phyloP scores from a whole-genome alignment of 2,888 invertebrate genomes.

The Kuschelorhynchus macadamiae region DNA sequence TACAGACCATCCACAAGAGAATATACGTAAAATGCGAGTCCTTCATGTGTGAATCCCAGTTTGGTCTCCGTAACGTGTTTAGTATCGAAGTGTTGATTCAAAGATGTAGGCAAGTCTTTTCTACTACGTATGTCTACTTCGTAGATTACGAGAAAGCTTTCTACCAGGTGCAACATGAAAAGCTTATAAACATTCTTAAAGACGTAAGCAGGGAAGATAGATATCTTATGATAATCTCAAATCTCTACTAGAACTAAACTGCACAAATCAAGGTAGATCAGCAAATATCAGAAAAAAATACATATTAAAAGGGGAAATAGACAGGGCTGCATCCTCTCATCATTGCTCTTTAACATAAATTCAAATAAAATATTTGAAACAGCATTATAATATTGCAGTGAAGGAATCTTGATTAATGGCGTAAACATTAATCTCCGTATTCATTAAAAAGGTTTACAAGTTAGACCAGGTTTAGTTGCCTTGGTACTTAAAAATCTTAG shows the following conservation, averaged over 20 bases:
- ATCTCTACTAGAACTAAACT: slow-evolving; percentile 18
- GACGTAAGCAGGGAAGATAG: neutral
- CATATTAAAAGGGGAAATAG: no score
- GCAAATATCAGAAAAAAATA: slow-evolving; percentile 1
- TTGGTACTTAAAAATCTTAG: no score
- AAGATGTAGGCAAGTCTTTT: slow-evolving; percentile 28
- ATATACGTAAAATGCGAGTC: slow-evolving; percentile 32
- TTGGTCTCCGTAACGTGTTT: slow-evolving; percentile 39
- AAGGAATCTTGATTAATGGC: slow-evolving; percentile 11
- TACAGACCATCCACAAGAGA: neutral
- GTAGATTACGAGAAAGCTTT: slow-evolving; percentile 21
- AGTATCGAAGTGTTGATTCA: slow-evolving; percentile 13
- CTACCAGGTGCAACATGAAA: slow-evolving; percentile 18
- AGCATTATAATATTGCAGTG: neutral
- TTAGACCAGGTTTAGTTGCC: no score
- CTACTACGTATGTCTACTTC: slow-evolving; percentile 28
- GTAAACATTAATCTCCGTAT: slow-evolving; percentile 6
- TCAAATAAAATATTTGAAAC: slow-evolving; percentile 13
- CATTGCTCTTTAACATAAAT: slow-evolving; percentile 4
- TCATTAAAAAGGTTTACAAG: no score
- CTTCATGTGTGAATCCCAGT: slow-evolving; percentile 35
- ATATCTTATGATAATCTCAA: slow-evolving; percentile 19
- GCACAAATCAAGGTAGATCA: slow-evolving; percentile 11
- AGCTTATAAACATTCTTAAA: slow-evolving; percentile 32
- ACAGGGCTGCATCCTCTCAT: slow-evolving; percentile 20